These are phyloP conservation scores for Fabriciana adippe DNA, from an alignment of 2,888 invertebrate species.

Conservation along the genomic window DNA sequence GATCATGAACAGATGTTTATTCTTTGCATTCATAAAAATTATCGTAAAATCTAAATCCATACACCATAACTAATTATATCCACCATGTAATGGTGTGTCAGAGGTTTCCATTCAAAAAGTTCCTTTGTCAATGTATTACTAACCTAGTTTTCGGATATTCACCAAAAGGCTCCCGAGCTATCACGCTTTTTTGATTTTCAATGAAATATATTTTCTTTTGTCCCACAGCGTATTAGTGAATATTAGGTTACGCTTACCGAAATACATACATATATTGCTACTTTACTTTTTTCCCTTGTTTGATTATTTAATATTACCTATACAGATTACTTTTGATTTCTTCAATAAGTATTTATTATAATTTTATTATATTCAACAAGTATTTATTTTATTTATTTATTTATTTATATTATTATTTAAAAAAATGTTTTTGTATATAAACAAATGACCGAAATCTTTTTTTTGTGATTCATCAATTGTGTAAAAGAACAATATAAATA, in stretches of 20 bases:
- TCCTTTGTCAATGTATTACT: conserved; percentile 77
- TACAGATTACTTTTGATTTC: conserved; percentile 1
- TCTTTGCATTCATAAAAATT: conserved; percentile 75
- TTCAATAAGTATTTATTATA: neutral
- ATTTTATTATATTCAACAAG: too few species aligned
- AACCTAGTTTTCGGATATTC: conserved; percentile 79
- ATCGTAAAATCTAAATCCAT: conserved; percentile 81
- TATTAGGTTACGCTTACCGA: conserved; percentile 58
- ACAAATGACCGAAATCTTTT: too few species aligned
- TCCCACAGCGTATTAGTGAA: conserved; percentile 66
- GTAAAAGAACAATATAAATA: too few species aligned
- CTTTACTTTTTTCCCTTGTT: conserved; percentile 26
- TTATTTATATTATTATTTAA: too few species aligned
- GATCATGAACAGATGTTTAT: conserved; percentile 78
- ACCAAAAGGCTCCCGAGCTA: conserved; percentile 68
- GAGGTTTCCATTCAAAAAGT: conserved; percentile 57
- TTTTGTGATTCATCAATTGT: too few species aligned
- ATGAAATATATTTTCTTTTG: conserved; percentile 76
- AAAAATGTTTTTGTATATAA: too few species aligned
- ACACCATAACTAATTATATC: conserved; percentile 82
- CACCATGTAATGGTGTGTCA: conserved; percentile 75
- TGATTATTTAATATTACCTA: conserved; percentile 1
- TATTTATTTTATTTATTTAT: too few species aligned
- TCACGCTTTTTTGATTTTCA: conserved; percentile 76
- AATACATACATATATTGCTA: conserved; percentile 31